A percentile compares a stretch with the other conserved stretches of the same genome.
These are phyloP conservation scores for Drosophila rhopaloa DNA, from an alignment of 1,140 invertebrate species.

Conservation along the genomic window DNA sequence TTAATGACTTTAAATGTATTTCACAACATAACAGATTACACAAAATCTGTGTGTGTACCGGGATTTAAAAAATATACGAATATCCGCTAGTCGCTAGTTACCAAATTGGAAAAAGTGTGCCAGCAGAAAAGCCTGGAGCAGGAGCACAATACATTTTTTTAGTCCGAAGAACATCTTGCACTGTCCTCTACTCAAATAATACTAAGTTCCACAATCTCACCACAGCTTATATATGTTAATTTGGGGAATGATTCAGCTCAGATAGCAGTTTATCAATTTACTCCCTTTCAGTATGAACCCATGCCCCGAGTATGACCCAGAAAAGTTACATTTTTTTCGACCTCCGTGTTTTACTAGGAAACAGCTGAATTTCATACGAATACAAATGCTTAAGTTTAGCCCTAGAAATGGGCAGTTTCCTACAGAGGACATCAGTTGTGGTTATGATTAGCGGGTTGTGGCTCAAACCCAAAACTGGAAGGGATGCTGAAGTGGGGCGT, in stretches of 20 bases:
- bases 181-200: background rate
- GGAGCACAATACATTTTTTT: background rate
- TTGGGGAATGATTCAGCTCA: background rate
- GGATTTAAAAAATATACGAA: too few relatives aligned
- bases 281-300: too few relatives aligned
- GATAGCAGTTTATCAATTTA: too few relatives aligned
- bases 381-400: slow-evolving; percentile 49
- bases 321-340: background rate
- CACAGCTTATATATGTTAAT: background rate
- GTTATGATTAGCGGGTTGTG: slow-evolving; percentile 58
- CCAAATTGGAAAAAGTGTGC: background rate
- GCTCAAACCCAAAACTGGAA: slow-evolving; percentile 22
- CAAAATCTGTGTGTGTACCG: too few relatives aligned
- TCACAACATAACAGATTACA: too few relatives aligned
- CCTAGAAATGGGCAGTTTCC: slow-evolving; percentile 29
- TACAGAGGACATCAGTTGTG: slow-evolving; percentile 46
- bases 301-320: background rate
- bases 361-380: slow-evolving; percentile 48
- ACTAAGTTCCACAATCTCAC: background rate
- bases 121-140: background rate
- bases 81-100: background rate
- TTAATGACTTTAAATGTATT: too few relatives aligned
- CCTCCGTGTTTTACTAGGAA: slow-evolving; percentile 60
- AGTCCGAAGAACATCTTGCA: background rate
- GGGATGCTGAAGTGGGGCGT: slow-evolving; percentile 4